phyloP scores from a whole-genome alignment of 2,888 invertebrate genomes.

The Lasioglossum pauxillum region DNA sequence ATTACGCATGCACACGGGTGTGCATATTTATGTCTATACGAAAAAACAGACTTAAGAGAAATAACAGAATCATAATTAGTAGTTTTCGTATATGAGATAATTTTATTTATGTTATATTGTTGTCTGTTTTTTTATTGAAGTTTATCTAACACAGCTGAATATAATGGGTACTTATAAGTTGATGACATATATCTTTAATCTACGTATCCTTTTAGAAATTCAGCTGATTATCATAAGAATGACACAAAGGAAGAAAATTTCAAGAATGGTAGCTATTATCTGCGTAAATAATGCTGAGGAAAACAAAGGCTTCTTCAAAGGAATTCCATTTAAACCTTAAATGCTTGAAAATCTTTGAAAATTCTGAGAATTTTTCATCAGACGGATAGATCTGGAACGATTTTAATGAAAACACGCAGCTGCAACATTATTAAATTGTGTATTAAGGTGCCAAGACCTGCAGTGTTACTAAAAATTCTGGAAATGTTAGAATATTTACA shows the following conservation, averaged over 20 bases:
- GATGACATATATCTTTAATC: background rate
- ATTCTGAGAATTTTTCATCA: background rate
- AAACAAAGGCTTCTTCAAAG: background rate
- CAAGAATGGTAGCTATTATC: background rate
- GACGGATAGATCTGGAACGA: background rate
- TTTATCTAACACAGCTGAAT: background rate
- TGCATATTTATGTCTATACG: background rate
- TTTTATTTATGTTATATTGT: background rate
- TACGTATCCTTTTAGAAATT: background rate
- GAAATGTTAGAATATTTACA: background rate
- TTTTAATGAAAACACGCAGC: background rate
- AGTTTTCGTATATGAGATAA: background rate
- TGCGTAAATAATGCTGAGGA: background rate
- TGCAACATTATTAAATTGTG: background rate
- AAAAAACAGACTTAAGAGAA: background rate
- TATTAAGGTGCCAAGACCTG: background rate
- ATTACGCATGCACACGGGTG: background rate
- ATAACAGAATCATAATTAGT: background rate
- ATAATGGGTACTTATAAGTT: background rate
- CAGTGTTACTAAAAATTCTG: background rate
- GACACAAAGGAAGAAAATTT: constrained; percentile 7
- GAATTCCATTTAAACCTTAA: background rate
- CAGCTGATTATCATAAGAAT: background rate
- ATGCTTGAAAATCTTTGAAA: background rate
- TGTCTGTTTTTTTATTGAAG: background rate